Percentiles rank a stretch among this genome's conserved stretches.
phyloP scores from a whole-genome alignment of 2,888 invertebrate genomes.

The Creontiades dilutus region DNA sequence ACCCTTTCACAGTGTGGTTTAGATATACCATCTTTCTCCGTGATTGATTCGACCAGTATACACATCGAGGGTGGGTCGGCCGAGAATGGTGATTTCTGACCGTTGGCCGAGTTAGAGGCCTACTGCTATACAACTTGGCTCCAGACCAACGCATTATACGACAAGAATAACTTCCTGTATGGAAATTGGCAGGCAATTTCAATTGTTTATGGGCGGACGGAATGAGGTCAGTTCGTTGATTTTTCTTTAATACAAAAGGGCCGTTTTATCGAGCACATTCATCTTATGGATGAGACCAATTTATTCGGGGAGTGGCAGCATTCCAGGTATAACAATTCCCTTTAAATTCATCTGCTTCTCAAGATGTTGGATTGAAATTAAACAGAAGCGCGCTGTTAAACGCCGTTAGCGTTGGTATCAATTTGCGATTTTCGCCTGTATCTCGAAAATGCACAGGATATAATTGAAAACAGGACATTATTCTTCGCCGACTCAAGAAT shows the following conservation, averaged over 20 bases:
- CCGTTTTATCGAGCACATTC: neutral
- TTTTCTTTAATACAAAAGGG: neutral
- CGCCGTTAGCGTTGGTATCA: no score
- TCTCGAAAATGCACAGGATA: no score
- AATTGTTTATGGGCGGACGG: neutral
- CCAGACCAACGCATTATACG: neutral
- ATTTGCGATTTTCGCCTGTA: no score
- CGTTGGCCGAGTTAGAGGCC: neutral
- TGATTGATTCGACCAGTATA: slow-evolving; percentile 1
- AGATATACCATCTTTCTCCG: neutral
- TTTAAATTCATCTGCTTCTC: no score
- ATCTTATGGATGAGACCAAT: no score
- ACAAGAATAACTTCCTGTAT: slow-evolving; percentile 6
- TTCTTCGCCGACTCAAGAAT: no score
- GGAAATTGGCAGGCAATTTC: slow-evolving; percentile 2
- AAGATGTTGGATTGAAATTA: no score
- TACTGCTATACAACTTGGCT: neutral
- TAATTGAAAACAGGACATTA: no score
- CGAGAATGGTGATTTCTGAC: slow-evolving; percentile 7
- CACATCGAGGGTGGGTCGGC: neutral
- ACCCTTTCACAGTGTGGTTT: neutral
- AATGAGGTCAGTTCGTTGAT: neutral
- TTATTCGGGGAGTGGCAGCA: no score
- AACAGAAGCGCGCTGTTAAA: no score
- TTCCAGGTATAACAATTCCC: no score